phyloP scores from a whole-genome alignment of 1,140 invertebrate genomes.

The Thaumatotibia leucotreta region DNA sequence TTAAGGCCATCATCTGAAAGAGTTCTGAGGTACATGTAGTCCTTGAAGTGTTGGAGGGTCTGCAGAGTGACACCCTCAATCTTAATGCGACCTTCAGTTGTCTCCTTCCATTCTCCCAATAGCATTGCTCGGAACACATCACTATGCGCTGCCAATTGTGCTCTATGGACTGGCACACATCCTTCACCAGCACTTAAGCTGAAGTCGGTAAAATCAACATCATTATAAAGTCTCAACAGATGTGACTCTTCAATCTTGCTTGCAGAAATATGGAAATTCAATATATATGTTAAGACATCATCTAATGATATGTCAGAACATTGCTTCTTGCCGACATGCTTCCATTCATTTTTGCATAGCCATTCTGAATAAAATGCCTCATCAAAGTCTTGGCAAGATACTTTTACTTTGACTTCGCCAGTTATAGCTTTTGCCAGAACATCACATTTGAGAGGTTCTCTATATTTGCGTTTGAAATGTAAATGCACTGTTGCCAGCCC shows the following conservation, averaged over 20 bases:
- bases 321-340: background rate
- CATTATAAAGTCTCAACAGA: background rate
- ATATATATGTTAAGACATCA: background rate
- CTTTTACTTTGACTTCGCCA: background rate
- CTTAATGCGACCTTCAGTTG: background rate
- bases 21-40: background rate
- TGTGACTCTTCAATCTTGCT: background rate
- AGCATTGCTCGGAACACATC: background rate
- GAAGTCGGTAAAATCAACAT: background rate
- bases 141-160: background rate
- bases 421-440: background rate
- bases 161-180: background rate
- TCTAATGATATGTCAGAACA: background rate
- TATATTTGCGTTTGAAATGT: background rate
- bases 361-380: background rate
- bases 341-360: background rate
- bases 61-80: background rate
- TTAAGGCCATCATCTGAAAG: background rate
- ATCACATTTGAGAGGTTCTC: background rate
- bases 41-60: background rate
- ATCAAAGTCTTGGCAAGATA: background rate
- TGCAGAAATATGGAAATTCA: background rate
- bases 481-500: background rate
- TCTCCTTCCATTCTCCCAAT: background rate
- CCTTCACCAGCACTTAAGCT: background rate